Base-by-base conservation (phyloP, 2,797 vertebrate species). In the Aeoliscus strigatus region DNA sequence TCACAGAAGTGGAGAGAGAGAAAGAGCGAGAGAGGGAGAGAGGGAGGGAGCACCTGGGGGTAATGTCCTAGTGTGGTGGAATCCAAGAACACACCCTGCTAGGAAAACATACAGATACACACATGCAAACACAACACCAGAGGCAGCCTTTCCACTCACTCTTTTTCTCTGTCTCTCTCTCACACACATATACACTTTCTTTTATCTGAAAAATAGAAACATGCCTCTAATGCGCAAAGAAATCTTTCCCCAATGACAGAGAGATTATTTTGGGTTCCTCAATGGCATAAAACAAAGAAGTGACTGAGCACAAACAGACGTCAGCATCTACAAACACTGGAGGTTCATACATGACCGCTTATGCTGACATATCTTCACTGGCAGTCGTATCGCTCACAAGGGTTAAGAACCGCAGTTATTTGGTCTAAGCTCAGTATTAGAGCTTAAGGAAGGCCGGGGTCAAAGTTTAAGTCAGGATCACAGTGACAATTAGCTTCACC, bases 51-150 rank as follows among this genome's bases (percentile, higher is more conserved):
- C 77, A 87, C 84, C 85, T 84, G 77, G 85, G 82, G 86, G 83
- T 87, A 78, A 87, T 81, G 81, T 87, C 75, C 71, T 79, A 77
- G 69, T 86, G 79, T 76, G 68, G 73, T 79, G 84, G 84, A 87
- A 85, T 88, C 86, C 78, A 84, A 77, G 83, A 82, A 84, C 86
- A 87, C 85, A 77, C 84, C 87, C 86, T 80, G 77, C 73, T 82
- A 83, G 66, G 73, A 83, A 89, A 86, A 87, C 74, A 84, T 79
- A 75, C 62, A 69, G 40, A 68, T 40, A 71, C 54, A 81, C 75
- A 75, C 58, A 70, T 59, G 55, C 71, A 80, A 71, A 76, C 70
- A 78, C 54, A 58, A 54, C 47, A 66, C 45, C 57, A 61, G 66
- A 78, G 59, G 57, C 55, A 53, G 41, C 51, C 49, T 60, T 51